phyloP scores from a whole-genome alignment of 1,140 invertebrate species.

The Stenopsyche tienmushanensis region DNA sequence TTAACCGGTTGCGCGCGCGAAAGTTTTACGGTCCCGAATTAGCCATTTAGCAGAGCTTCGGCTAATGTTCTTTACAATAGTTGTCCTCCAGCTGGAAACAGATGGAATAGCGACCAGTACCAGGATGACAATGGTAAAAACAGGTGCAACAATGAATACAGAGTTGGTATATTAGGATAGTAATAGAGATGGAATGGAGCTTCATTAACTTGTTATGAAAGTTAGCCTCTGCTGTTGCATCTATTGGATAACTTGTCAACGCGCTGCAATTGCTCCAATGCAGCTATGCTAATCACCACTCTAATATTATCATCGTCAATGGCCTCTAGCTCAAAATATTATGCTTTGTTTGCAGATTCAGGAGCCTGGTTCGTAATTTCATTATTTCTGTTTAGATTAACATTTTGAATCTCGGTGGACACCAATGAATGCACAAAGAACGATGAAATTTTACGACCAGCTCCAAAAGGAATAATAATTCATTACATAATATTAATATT shows the following conservation, averaged over 20 bases:
- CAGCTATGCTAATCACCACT: not conserved
- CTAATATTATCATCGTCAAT: not conserved
- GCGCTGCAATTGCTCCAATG: too few species aligned
- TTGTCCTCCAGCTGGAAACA: not conserved
- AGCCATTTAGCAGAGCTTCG: constrained; percentile 4
- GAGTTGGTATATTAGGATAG: not conserved
- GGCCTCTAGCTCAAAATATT: not conserved
- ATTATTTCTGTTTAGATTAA: too few species aligned
- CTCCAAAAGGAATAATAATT: too few species aligned
- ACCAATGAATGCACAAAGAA: too few species aligned
- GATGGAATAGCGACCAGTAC: not conserved
- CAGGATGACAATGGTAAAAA: not conserved
- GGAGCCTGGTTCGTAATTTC: too few species aligned
- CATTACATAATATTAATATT: too few species aligned
- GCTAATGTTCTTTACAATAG: constrained; percentile 5
- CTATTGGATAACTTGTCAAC: too few species aligned
- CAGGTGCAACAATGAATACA: not conserved
- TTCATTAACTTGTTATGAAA: not conserved
- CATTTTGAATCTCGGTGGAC: too few species aligned
- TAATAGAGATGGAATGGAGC: not conserved
- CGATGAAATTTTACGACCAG: too few species aligned
- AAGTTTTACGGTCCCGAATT: constrained; percentile 3
- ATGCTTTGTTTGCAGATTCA: too few species aligned
- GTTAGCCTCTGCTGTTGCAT: not conserved
- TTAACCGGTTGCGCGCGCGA: not conserved